A percentile compares a stretch with the other conserved stretches of the same genome.
Evolutionary conservation across 2,888 invertebrate species (phyloP).

Genomic region (Erpobdella octoculata): DNA sequence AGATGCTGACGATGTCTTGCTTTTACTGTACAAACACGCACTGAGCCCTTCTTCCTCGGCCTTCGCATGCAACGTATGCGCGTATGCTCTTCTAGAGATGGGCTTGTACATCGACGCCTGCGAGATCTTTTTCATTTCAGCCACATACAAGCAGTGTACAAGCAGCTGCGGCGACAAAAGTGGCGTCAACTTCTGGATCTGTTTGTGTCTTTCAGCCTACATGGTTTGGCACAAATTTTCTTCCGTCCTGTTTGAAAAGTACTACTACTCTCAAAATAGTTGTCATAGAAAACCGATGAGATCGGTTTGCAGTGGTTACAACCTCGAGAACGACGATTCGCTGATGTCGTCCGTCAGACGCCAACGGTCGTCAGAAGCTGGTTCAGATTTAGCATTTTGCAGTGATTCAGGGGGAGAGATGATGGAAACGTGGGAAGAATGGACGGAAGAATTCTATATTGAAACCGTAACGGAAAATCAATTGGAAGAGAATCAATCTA

Average conservation of each 20-base stretch:
- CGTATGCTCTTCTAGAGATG: constrained; percentile 48
- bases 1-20: constrained; percentile 44
- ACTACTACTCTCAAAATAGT: background rate
- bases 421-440: constrained; percentile 20
- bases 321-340: background rate
- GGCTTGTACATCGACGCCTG: constrained; percentile 46
- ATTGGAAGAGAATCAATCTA: background rate
- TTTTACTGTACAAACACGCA: constrained; percentile 28
- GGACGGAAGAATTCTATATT: constrained; percentile 16
- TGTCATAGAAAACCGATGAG: background rate
- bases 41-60: constrained; percentile 16
- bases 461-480: background rate
- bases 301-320: background rate
- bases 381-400: constrained; percentile 15
- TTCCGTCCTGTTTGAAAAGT: background rate
- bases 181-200: constrained; percentile 45
- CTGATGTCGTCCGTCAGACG: background rate
- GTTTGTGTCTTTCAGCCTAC: constrained; percentile 39
- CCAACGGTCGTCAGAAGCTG: background rate
- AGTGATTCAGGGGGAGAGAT: constrained; percentile 7
- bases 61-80: constrained; percentile 44
- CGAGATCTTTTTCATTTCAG: constrained; percentile 43
- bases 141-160: constrained; percentile 40
- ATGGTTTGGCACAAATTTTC: background rate
- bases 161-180: constrained; percentile 45